Evolutionary conservation across 1,140 invertebrate genomes (phyloP).

Genomic region (Hylaeus anthracinus): DNA sequence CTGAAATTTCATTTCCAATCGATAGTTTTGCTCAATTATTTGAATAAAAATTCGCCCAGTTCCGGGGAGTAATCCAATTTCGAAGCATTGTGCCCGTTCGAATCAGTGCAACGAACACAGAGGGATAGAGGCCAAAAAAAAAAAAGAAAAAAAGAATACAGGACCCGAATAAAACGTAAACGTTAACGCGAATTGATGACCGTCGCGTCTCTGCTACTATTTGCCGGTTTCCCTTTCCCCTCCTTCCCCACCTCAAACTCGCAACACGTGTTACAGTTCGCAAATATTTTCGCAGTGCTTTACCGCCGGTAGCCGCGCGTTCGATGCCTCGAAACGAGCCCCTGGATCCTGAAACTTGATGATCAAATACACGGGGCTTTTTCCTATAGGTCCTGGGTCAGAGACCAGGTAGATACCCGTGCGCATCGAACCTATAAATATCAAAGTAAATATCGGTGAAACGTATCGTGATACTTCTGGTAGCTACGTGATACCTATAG

Average conservation of each 20-base stretch:
- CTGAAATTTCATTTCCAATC: no score
- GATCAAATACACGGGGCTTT: constrained; percentile 36
- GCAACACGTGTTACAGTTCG: constrained; percentile 27
- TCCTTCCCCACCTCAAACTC: not conserved
- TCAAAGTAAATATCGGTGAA: constrained; percentile 20
- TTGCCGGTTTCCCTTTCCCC: not conserved
- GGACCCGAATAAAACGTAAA: constrained; percentile 21
- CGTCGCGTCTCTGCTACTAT: constrained; percentile 3
- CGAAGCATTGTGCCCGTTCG: not conserved
- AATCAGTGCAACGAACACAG: not conserved
- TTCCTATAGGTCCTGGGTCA: constrained; percentile 7
- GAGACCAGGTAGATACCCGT: constrained; percentile 5
- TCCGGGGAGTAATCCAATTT: constrained; percentile 12
- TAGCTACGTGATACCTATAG: not conserved
- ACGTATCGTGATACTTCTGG: not conserved
- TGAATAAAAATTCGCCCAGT: no score
- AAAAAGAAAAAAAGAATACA: not conserved
- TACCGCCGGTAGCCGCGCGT: not conserved
- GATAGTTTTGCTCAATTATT: no score
- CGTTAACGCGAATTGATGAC: constrained; percentile 17
- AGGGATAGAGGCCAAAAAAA: not conserved
- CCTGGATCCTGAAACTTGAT: constrained; percentile 15
- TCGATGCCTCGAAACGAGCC: constrained; percentile 14
- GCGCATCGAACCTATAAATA: constrained; percentile 20
- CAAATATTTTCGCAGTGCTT: constrained; percentile 41